Base-by-base conservation (phyloP, 2,888 invertebrate genomes). In the Nebria salina region DNA sequence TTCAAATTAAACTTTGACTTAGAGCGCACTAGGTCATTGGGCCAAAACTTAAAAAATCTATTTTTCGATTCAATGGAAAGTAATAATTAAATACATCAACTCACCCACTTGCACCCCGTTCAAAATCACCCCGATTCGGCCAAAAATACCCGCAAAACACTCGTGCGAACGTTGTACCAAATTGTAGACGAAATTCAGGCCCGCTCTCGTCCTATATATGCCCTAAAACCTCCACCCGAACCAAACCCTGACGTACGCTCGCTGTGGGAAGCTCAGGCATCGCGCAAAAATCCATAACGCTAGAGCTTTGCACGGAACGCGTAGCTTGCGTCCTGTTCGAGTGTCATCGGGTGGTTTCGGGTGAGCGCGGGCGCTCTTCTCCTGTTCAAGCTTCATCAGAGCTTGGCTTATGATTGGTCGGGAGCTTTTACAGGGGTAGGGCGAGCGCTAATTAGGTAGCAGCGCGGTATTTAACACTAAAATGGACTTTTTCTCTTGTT, bases 141-240 rank as follows among this genome's bases (percentile, higher is more conserved):
- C 54, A 54, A 54, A 54, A 11, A 11, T 54, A 54, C 54, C 54
- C 54, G 54, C 54, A 54, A 54, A 54, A 54, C 54, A 54, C 54
- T 54, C 54, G 8, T 54, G 54, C 54, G 11, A 54, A 54, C 54
- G 54, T 54, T 54, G 54, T 54, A 54, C 54, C 54, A 54, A 54
- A 54, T 54, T 54, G 54, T 54, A 54, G 54, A 54, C 54, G 54
- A 54, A 54, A 54, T 54, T 54, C 70, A 5, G 25, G 73, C 78
- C 74, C 66, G 66, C 68, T 25, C 68, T 26, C 68, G 26, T 25
- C 54, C 79, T 79, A 75, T 79, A 74, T 79, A 79, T 65, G 74
- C n/a, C 72, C 72, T 41, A 65, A 66, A 26, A 66, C 54, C 73
- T 26, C 66, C 8, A 9, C 25, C 7, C 65, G 70, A 11, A 1